Percentiles rank a stretch among this genome's conserved stretches.
These are phyloP conservation scores for Trichogramma dendrolimi DNA, from an alignment of 2,888 invertebrate genomes.

Conservation along the genomic window DNA sequence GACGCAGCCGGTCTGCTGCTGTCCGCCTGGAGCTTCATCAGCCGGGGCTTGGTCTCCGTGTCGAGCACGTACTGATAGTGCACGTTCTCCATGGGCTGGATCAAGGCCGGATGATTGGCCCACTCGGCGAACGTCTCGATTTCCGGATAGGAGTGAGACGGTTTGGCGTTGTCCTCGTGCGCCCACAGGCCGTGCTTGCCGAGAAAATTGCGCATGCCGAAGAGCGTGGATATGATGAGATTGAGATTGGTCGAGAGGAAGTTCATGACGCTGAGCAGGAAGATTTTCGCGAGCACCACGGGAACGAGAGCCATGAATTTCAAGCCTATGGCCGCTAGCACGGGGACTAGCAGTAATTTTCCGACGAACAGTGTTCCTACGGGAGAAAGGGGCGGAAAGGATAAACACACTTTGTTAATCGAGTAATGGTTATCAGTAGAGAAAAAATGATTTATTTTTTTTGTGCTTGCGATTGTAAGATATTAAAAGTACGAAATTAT, in stretches of 20 bases:
- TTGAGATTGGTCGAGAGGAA: slow-evolving; percentile 43
- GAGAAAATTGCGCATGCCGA: slow-evolving; percentile 37
- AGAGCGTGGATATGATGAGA: slow-evolving; percentile 37
- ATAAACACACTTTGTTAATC: too few species aligned
- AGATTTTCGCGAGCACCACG: slow-evolving; percentile 42
- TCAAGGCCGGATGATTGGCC: slow-evolving; percentile 6
- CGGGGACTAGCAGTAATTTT: slow-evolving; percentile 39
- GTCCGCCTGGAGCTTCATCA: background rate
- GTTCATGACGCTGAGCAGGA: slow-evolving; percentile 41
- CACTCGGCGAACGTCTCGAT: slow-evolving; percentile 15
- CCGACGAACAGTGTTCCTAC: slow-evolving; percentile 37
- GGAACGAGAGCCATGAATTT: slow-evolving; percentile 43
- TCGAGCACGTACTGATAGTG: slow-evolving; percentile 15
- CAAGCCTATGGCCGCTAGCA: slow-evolving; percentile 41
- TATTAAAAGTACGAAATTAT: background rate
- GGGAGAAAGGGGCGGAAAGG: background rate
- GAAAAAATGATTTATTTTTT: too few species aligned
- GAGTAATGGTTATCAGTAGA: too few species aligned
- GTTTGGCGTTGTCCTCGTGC: slow-evolving; percentile 16
- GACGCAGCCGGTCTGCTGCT: background rate
- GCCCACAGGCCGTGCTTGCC: slow-evolving; percentile 24
- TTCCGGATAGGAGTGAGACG: background rate
- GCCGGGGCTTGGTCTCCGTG: background rate
- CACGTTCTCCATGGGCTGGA: slow-evolving; percentile 6
- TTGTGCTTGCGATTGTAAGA: too few species aligned